Base-by-base conservation (phyloP, 2,113 vertebrate genomes). In the Paraplagusia blochii region DNA sequence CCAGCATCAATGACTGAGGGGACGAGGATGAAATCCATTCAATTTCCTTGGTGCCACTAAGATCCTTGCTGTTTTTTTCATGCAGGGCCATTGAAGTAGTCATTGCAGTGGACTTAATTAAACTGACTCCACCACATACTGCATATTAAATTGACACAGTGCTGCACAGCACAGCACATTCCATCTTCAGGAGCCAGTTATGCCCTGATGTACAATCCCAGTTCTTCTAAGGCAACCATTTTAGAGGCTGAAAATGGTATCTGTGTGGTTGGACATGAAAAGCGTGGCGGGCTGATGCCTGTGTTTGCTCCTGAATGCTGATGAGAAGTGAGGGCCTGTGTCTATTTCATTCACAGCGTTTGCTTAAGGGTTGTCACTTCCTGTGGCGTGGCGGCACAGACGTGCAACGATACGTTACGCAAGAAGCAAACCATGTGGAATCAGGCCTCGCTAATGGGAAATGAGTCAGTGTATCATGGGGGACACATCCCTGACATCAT, bases 241-340 rank as follows among this genome's bases (percentile, higher is more conserved):
- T 78, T 66, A 66, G 65, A 77, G 72, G 77, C 15, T 67, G 62
- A 81, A 84, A 82, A 82, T 73, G 63, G 67, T 45, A 67, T 53
- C 80, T 77, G 84, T 83, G 80, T 86, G 75, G 79, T 81, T 67
- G 62, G 71, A 85, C 82, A 81, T 77, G 74, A 74, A 73, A 63
- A 77, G 80, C 76, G 63, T 54, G 66, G 66, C 50, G 33, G 69
- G 66, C 53, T 63, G 73, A 78, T 55, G 73, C 65, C 66, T 1
- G 47, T 9, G 72, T 34, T 51, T 69, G 52, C 61, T 18, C 8
- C 44, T 53, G 85, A 82, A 85, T 87, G 60, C 77, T 76, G 75
- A 87, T 85, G 79, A 87, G 81, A 29, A 73, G 66, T 17, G 70
- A 82, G 76, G 72, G 44, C 72, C 65, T 66, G 9, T 69, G 81